Base-by-base conservation (phyloP, 2,797 vertebrate species). In the Coilia nasus region DNA sequence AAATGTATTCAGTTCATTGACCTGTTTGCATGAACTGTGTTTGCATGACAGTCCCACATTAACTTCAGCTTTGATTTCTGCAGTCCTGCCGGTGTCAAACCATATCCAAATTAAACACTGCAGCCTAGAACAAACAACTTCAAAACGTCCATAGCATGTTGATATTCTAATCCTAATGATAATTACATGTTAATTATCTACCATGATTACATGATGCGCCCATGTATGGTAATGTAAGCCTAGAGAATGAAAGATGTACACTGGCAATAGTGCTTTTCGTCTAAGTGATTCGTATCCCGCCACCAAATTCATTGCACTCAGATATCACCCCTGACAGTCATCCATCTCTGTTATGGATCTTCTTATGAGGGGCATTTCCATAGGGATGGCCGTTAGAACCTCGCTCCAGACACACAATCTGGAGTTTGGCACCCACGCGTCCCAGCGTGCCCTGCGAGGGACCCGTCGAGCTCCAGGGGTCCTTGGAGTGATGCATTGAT, bases 401-500 rank as follows among this genome's bases (percentile, higher is more conserved):
- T 92, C 92, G 88, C 90, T 91, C 93, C 86, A 88, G 91, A 94
- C 90, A 89, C 90, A 91, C 88, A 90, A 93, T 93, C 91, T 91
- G 91, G 91, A 90, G 87, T 90, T 90, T 90, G 81, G 85, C 91
- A 90, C 87, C 88, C 92, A 89, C 90, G 91, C 88, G 71, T 90
- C 89, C 90, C 91, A 92, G 93, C 89, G 92, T 94, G 90, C 87
- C 92, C 90, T 91, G 41, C 90, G 93, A 90, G 91, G 44, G 83
- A 92, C 91, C 91, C 90, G 91, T 90, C 91, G 92, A 87, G 91
- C 91, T 14, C 31, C 35, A 14, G 90, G 92, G 94, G 93, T 91
- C 93, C 94, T 93, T 54, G 85, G 90, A 92, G 91, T 95, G 94
- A 95, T 95, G 92, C 93, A 96, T 95, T 89, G 94, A 94, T 94